Percentiles rank a stretch among this genome's conserved stretches.
Conservation (phyloP, 2,797 vertebrate species). For the Sebastes oblongus region DNA sequence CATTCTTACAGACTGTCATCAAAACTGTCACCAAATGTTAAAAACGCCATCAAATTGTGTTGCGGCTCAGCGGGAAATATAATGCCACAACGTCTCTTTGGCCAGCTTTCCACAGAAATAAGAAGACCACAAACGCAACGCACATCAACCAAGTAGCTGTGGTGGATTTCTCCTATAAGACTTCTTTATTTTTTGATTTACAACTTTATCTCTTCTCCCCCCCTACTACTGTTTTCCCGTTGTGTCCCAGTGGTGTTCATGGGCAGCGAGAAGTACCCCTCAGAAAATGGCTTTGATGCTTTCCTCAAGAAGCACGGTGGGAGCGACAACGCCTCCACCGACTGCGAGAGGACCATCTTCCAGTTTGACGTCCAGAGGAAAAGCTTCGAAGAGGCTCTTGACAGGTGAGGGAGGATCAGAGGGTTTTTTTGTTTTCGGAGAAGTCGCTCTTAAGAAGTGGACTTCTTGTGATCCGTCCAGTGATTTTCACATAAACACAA, state of each 20-base stretch:
- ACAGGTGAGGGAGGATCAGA: conserved; percentile 85
- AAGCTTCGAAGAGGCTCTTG: conserved; percentile 93
- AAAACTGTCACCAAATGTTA: conserved; percentile 37
- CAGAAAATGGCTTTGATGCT: conserved; percentile 95
- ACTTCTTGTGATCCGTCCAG: conserved; percentile 9
- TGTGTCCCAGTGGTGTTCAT: conserved; percentile 92
- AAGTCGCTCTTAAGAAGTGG: conserved; percentile 9
- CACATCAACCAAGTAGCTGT: not conserved
- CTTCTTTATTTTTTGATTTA: not conserved
- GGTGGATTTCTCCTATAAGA: conserved; percentile 4
- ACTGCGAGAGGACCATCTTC: conserved; percentile 95
- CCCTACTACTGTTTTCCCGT: not conserved
- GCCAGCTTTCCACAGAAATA: conserved; percentile 20
- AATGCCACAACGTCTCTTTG: conserved; percentile 13
- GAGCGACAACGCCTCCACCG: conserved; percentile 94
- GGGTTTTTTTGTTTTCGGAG: not conserved
- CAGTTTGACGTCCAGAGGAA: conserved; percentile 96
- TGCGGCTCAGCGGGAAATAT: conserved; percentile 6
- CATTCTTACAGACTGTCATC: conserved; percentile 21
- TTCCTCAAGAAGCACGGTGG: conserved; percentile 97
- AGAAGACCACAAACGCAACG: not conserved
- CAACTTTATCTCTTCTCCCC: not conserved
- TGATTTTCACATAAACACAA: conserved; percentile 36
- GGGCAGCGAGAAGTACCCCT: conserved; percentile 96
- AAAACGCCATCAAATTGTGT: conserved; percentile 17